A percentile compares a stretch with the other conserved stretches of the same genome.
Conservation (phyloP, 2,113 vertebrate species). For the Platanista minor region DNA sequence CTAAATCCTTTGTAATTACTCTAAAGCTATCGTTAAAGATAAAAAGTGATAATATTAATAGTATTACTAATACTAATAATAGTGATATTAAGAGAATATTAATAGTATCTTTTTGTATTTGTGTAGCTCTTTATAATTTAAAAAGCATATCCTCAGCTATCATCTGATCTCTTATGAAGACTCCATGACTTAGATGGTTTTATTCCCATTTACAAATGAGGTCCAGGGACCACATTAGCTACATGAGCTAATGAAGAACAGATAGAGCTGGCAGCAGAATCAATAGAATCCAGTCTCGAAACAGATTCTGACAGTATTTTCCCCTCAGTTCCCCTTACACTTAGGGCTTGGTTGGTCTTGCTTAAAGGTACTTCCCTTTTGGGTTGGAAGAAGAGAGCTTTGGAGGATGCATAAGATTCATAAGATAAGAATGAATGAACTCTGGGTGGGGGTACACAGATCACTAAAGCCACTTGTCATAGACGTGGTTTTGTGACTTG, state of each 20-base stretch:
- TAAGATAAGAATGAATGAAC: neutral
- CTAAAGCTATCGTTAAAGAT: conserved; percentile 38
- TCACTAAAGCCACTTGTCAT: neutral
- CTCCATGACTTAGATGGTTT: neutral
- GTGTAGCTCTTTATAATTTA: neutral
- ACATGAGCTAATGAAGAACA: neutral
- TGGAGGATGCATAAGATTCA: too few relatives aligned
- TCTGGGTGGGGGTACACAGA: neutral
- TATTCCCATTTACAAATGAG: neutral
- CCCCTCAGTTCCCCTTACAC: neutral
- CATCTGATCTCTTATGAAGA: neutral
- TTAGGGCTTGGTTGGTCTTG: neutral
- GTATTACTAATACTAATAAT: neutral
- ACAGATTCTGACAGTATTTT: neutral
- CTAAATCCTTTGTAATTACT: neutral
- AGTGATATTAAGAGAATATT: neutral
- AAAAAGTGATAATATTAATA: neutral
- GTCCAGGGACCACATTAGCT: too few relatives aligned
- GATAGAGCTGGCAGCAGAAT: neutral
- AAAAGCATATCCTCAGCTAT: neutral
- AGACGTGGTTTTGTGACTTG: neutral
- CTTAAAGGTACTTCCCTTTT: neutral
- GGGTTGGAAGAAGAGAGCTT: too few relatives aligned
- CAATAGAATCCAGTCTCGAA: neutral
- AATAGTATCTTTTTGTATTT: neutral